A percentile compares a stretch with the other conserved stretches of the same genome.
phyloP scores from a whole-genome alignment of 2,113 vertebrate species.

The Passerina amoena region DNA sequence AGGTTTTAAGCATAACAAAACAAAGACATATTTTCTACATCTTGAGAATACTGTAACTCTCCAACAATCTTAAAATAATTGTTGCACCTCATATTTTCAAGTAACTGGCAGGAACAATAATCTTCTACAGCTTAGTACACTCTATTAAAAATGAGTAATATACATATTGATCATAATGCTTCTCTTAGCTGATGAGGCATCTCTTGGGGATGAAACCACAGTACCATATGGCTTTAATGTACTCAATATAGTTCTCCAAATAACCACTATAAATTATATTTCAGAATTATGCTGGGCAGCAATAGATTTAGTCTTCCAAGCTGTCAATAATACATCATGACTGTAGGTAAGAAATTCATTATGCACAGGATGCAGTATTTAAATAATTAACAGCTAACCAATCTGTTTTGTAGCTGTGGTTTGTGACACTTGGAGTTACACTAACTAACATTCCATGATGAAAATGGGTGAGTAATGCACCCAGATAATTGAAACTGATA shows the following conservation, averaged over 20 bases:
- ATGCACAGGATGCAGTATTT: neutral
- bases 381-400: slow-evolving; percentile 8
- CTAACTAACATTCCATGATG: neutral
- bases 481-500: slow-evolving; percentile 22
- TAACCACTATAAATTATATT: slow-evolving; percentile 58
- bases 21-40: slow-evolving; percentile 40
- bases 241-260: slow-evolving; percentile 54
- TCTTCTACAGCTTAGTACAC: slow-evolving; percentile 54
- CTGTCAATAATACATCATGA: slow-evolving; percentile 13
- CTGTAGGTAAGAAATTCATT: slow-evolving; percentile 38
- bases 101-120: slow-evolving; percentile 50
- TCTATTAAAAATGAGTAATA: slow-evolving; percentile 60
- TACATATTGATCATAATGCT: slow-evolving; percentile 51
- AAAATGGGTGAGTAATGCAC: slow-evolving; percentile 16
- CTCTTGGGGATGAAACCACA: slow-evolving; percentile 59
- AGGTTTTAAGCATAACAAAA: slow-evolving; percentile 32
- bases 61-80: slow-evolving; percentile 54
- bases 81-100: slow-evolving; percentile 63
- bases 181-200: slow-evolving; percentile 57
- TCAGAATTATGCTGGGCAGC: slow-evolving; percentile 44
- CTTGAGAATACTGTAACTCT: slow-evolving; percentile 45
- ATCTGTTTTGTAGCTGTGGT: neutral
- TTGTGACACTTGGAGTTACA: slow-evolving; percentile 19
- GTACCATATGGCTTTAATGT: slow-evolving; percentile 59
- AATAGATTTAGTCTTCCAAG: slow-evolving; percentile 25